Evolutionary conservation across 2,888 invertebrate species (phyloP), one percentile per base, ranked within the genome.

Genomic region (Gibbula magus): DNA sequence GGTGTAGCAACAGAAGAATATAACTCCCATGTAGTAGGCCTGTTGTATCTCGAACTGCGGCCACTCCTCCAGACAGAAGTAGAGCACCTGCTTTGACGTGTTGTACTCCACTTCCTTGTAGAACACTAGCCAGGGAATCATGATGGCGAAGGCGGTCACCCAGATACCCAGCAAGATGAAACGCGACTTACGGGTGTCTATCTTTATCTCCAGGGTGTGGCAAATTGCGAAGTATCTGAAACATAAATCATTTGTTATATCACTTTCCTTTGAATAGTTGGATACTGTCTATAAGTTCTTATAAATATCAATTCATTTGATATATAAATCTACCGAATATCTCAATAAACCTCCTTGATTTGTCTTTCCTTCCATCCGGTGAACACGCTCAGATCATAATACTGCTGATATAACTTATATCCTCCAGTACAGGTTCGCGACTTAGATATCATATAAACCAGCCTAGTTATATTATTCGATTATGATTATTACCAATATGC

Each of bases 161-260:
- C 98, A 98, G 91, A 97, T 97, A 91, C 96, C 94, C 82, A 96
- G 94, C 89, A 98, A 97, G 95, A 97, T 96, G 92, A 96, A 94
- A 77, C 97, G 95, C 18, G 97, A 97, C 22, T 97, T 95, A 78
- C 96, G 95, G 90, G 96, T 96, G 76, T 97, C 97, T 93, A 98
- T 96, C 93, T 97, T 97, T 91, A 96, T 96, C 91, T 96, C 97
- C 88, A 98, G 93, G 0, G 97, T 97, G 96, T 97, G 97, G 96
- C 98, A 98, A 90, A 98, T 98, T 77, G 98, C 98, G 88, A 98
- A 94, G 92, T 97, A 98, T 94, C 98, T 98, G 95, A 18, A 95
- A 84, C 20, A 20, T 20, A 39, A 54, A 39, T 75, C 16, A 56
- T 13, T n/a, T n/a, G n/a, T n/a, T n/a, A n/a, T n/a, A n/a, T n/a